Conservation (phyloP, 2,113 vertebrate genomes). For the Halcyon senegalensis region DNA sequence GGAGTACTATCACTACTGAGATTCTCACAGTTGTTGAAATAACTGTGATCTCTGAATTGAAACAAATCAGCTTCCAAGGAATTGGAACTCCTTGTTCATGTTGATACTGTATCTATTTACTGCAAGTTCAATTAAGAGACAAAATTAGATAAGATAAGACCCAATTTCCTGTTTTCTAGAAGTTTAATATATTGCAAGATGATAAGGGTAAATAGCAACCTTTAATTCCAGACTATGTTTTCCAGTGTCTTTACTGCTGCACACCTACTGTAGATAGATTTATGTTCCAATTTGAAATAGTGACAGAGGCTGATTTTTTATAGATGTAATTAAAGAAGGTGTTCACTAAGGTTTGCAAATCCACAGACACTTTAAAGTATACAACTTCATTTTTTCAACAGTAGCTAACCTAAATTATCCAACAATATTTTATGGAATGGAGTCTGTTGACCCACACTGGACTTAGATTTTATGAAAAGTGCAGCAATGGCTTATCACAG, state of each 20-base stretch:
- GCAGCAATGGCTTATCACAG: neutral
- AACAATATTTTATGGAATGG: neutral
- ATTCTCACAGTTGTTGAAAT: neutral
- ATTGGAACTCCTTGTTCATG: neutral
- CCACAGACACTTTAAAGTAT: neutral
- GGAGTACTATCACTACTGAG: neutral
- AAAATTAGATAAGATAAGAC: neutral
- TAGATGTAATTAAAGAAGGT: neutral
- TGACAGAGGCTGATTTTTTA: neutral
- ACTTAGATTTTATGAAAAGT: neutral
- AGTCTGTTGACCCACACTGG: neutral
- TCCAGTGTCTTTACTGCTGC: neutral
- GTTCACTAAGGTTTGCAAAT: neutral
- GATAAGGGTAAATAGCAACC: neutral
- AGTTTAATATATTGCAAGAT: neutral
- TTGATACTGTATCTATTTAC: neutral
- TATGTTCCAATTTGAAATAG: neutral
- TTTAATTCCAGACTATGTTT: neutral
- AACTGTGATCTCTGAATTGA: neutral
- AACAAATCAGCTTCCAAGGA: neutral
- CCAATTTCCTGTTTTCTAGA: neutral
- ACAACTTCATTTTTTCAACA: neutral
- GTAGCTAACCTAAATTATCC: neutral
- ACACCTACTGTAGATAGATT: neutral
- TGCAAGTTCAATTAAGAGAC: neutral